A percentile compares a stretch with the other conserved stretches of the same genome.
These are phyloP conservation scores for Adelges cooleyi DNA, from an alignment of 1,140 invertebrate genomes.

Conservation along the genomic window DNA sequence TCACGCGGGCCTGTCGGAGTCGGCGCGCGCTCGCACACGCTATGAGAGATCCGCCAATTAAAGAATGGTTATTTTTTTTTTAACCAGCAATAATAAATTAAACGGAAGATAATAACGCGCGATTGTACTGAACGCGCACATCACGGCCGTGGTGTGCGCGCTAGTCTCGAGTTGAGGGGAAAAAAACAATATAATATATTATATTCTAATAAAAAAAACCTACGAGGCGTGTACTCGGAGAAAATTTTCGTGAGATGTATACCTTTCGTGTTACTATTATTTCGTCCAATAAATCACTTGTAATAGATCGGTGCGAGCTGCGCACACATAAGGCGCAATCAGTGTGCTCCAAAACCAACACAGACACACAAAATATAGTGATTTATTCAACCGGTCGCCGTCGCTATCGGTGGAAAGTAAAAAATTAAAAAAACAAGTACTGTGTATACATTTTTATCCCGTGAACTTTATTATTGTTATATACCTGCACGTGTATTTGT, in stretches of 20 bases:
- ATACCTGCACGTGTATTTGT: neutral
- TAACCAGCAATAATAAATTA: constrained; percentile 20
- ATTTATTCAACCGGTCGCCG: constrained; percentile 22
- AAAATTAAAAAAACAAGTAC: neutral
- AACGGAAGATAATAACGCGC: constrained; percentile 21
- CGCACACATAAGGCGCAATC: constrained; percentile 1
- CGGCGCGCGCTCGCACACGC: neutral
- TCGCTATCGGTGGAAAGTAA: neutral
- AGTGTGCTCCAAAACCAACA: constrained; percentile 3
- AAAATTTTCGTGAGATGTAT: constrained; percentile 17
- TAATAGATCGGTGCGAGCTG: constrained; percentile 8
- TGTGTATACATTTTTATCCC: neutral
- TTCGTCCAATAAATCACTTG: constrained; percentile 25
- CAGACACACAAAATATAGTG: neutral
- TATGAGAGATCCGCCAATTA: constrained; percentile 28
- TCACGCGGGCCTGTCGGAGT: too few relatives aligned
- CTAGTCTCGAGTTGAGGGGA: neutral
- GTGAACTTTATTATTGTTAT: neutral
- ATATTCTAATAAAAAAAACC: neutral
- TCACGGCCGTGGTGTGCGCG: neutral
- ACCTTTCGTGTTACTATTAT: constrained; percentile 27
- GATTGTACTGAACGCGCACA: constrained; percentile 10
- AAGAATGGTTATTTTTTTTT: constrained; percentile 13
- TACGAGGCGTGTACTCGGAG: constrained; percentile 8
- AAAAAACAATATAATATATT: neutral